These are phyloP conservation scores for Drosophila atripex DNA, from an alignment of 2,888 invertebrate genomes.

Conservation along the genomic window DNA sequence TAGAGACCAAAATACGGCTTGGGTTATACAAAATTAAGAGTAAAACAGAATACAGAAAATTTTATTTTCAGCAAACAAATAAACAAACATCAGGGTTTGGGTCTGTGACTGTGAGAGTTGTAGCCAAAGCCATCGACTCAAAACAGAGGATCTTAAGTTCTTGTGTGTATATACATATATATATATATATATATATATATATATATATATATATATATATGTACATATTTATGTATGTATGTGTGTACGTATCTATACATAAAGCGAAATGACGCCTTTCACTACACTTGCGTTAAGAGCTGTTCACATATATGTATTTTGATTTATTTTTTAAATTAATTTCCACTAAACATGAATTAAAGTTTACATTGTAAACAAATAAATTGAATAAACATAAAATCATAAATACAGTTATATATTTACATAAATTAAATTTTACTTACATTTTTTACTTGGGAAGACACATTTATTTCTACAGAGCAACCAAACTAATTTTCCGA, in stretches of 20 bases:
- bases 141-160: slow-evolving; percentile 14
- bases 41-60: slow-evolving; percentile 56
- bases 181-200: neutral
- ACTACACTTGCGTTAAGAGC: neutral
- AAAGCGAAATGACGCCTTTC: neutral
- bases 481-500: neutral
- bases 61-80: slow-evolving; percentile 56
- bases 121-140: slow-evolving; percentile 11
- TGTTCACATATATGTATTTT: neutral
- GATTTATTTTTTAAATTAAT: neutral
- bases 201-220: too few species aligned
- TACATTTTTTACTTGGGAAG: neutral
- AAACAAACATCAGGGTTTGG: slow-evolving; percentile 38
- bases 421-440: neutral
- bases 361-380: too few species aligned
- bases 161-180: slow-evolving; percentile 1
- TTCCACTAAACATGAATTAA: too few species aligned
- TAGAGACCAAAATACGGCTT: slow-evolving; percentile 50
- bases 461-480: neutral
- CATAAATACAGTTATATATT: neutral
- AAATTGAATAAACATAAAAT: neutral
- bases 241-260: neutral
- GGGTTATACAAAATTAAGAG: slow-evolving; percentile 43
- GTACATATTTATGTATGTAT: slow-evolving; percentile 2
- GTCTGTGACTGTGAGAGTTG: slow-evolving; percentile 14